Evolutionary conservation across 2,888 invertebrate genomes (phyloP).

Genomic region (Drosophila kanekoi): DNA sequence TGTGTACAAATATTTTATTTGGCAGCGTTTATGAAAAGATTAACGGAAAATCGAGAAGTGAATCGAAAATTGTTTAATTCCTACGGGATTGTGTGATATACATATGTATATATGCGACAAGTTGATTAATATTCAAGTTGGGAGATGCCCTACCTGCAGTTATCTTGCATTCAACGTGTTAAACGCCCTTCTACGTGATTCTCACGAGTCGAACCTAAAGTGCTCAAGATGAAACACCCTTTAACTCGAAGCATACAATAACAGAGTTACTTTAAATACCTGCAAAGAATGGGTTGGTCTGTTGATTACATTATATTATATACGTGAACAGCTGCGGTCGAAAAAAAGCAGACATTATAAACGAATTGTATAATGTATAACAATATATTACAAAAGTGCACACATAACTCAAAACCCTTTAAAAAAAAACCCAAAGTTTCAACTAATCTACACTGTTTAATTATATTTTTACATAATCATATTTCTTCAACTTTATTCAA

Average conservation of each 20-base stretch:
- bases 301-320: background rate
- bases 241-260: background rate
- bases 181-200: background rate
- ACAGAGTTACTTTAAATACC: too few relatives aligned
- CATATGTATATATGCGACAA: background rate
- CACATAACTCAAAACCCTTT: constrained; percentile 1
- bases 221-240: background rate
- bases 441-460: constrained; percentile 9
- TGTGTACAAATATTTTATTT: constrained; percentile 4
- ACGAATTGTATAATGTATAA: background rate
- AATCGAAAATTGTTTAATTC: background rate
- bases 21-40: constrained; percentile 2
- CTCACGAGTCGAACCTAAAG: background rate
- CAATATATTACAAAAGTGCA: constrained; percentile 14
- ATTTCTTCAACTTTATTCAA: constrained; percentile 50
- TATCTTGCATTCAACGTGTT: background rate
- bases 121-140: background rate
- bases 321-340: background rate
- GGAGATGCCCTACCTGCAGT: background rate
- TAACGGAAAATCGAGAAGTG: constrained; percentile 3
- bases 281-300: background rate
- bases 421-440: background rate
- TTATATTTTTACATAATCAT: constrained; percentile 38
- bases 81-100: too few relatives aligned
- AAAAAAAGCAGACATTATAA: background rate